phyloP scores from a whole-genome alignment of 2,888 invertebrate species.

The Tetropium fuscum region DNA sequence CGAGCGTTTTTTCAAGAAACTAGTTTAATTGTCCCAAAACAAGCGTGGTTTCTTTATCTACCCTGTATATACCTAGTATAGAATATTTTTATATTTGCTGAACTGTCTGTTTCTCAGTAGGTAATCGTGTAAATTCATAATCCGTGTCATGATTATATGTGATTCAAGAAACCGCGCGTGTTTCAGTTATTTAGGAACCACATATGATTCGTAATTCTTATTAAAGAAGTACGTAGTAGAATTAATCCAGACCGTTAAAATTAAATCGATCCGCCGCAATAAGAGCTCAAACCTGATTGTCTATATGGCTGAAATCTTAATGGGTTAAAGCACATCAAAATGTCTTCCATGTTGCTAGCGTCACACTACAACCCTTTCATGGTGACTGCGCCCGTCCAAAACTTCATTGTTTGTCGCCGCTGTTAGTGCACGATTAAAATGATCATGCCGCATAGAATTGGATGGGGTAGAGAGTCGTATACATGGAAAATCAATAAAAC shows the following conservation, averaged over 20 bases:
- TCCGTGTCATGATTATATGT: no score
- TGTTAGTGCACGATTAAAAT: constrained; percentile 41
- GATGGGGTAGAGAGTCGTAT: constrained; percentile 46
- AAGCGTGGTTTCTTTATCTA: no score
- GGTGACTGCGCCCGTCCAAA: constrained; percentile 26
- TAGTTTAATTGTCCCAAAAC: no score
- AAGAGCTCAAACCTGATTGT: background rate
- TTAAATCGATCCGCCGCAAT: background rate
- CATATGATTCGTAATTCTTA: no score
- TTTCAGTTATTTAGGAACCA: no score
- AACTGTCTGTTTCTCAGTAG: no score
- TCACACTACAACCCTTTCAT: constrained; percentile 12
- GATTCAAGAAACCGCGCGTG: no score
- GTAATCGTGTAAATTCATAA: no score
- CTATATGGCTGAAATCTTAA: background rate
- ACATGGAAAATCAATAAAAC: constrained; percentile 57
- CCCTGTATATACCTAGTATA: no score
- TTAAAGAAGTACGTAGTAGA: no score
- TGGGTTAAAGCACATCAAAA: constrained; percentile 7
- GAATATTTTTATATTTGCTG: no score
- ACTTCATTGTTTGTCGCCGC: constrained; percentile 42
- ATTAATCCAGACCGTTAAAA: background rate
- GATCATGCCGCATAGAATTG: constrained; percentile 44
- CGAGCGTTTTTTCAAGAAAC: no score
- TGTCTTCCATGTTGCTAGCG: background rate